These are phyloP conservation scores for Yponomeuta plumbellus DNA, from an alignment of 2,888 invertebrate species.

Conservation along the genomic window DNA sequence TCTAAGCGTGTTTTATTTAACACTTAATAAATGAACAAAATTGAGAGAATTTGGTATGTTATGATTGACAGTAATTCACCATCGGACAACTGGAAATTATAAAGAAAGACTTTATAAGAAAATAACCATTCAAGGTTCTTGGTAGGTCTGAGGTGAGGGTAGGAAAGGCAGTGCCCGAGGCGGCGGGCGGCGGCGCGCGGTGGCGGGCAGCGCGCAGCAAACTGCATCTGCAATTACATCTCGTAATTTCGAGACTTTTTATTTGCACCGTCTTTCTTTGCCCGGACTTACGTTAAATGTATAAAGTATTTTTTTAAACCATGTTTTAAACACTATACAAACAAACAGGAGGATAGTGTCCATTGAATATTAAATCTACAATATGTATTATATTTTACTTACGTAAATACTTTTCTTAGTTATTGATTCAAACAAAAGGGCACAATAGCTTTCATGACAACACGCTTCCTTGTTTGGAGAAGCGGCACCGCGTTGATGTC, in stretches of 20 bases:
- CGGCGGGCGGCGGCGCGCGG: conserved; percentile 22
- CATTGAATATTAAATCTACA: too few species aligned
- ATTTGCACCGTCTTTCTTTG: conserved; percentile 42
- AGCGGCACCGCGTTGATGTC: conserved; percentile 56
- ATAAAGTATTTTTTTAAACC: neutral
- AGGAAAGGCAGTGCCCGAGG: conserved; percentile 3
- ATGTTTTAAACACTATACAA: neutral
- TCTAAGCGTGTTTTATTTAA: too few species aligned
- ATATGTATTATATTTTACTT: too few species aligned
- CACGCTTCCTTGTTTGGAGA: conserved; percentile 8
- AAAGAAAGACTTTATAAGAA: too few species aligned
- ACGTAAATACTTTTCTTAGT: too few species aligned
- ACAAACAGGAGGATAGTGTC: too few species aligned
- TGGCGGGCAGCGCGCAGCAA: conserved; percentile 17
- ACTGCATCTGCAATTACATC: conserved; percentile 56
- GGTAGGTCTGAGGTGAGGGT: neutral
- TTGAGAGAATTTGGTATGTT: too few species aligned
- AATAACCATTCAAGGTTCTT: neutral
- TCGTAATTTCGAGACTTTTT: conserved; percentile 54
- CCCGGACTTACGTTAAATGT: conserved; percentile 23
- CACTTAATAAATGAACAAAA: too few species aligned
- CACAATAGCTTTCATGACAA: neutral
- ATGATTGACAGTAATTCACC: too few species aligned
- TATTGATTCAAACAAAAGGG: neutral
- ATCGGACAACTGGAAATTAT: too few species aligned